Percentiles rank a stretch among this genome's conserved stretches.
Evolutionary conservation across 2,113 vertebrate species (phyloP).

Genomic region (Bungarus multicinctus): DNA sequence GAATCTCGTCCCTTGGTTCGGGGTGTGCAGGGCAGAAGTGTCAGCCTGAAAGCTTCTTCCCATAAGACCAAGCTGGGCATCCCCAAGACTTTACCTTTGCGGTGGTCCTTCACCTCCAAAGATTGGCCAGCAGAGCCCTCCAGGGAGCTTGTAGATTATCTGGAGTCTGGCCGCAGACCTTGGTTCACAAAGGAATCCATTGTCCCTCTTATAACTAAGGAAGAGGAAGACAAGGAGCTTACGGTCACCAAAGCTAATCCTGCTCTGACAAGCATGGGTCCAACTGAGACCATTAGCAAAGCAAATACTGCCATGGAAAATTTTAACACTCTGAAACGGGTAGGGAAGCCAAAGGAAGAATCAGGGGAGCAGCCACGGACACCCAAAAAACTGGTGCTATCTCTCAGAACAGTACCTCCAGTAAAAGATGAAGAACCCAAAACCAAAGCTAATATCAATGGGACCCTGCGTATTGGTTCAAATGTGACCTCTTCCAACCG

Average conservation of each 20-base stretch:
- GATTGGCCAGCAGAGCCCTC: slow-evolving; percentile 64
- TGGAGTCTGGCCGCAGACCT: slow-evolving; percentile 84
- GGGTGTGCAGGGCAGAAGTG: slow-evolving; percentile 74
- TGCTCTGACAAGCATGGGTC: slow-evolving; percentile 15
- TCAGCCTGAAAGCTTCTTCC: slow-evolving; percentile 75
- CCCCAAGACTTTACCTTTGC: slow-evolving; percentile 73
- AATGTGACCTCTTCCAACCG: slow-evolving; percentile 7
- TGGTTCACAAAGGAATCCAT: slow-evolving; percentile 83
- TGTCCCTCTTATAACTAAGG: slow-evolving; percentile 63
- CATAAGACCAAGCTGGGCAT: slow-evolving; percentile 63
- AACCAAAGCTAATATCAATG: slow-evolving; percentile 27
- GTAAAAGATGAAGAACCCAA: slow-evolving; percentile 24
- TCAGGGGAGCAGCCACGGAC: slow-evolving; percentile 65
- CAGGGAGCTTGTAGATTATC: slow-evolving; percentile 82
- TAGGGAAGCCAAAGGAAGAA: slow-evolving; percentile 60
- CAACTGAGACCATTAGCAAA: slow-evolving; percentile 57
- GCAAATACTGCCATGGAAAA: slow-evolving; percentile 28
- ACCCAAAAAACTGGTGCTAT: slow-evolving; percentile 61
- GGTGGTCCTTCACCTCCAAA: slow-evolving; percentile 78
- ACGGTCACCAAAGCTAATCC: slow-evolving; percentile 39
- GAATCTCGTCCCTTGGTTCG: slow-evolving; percentile 70
- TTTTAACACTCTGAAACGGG: slow-evolving; percentile 51
- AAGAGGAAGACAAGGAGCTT: slow-evolving; percentile 40
- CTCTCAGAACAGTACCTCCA: slow-evolving; percentile 38
- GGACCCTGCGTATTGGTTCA: slow-evolving; percentile 33